These are phyloP conservation scores for Holacanthella duospinosa DNA, from an alignment of 2,888 invertebrate genomes.

Conservation along the genomic window DNA sequence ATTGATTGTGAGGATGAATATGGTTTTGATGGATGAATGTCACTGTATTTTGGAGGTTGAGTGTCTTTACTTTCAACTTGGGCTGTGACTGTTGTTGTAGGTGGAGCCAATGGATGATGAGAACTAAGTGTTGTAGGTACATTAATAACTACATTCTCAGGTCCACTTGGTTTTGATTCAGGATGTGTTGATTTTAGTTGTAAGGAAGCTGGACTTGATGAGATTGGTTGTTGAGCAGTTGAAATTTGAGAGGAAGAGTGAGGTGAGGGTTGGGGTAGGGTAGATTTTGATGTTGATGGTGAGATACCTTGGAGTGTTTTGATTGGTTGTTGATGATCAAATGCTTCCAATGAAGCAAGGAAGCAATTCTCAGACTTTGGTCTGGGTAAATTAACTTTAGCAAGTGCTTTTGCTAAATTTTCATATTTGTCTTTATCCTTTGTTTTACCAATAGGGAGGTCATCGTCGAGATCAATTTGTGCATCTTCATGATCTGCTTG, in stretches of 20 bases:
- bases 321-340: slow-evolving; percentile 38
- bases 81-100: not conserved
- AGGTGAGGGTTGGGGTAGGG: not conserved
- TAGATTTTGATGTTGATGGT: not conserved
- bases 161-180: not conserved
- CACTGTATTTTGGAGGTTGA: not conserved
- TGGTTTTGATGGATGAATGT: too few species aligned
- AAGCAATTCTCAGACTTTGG: slow-evolving; percentile 78
- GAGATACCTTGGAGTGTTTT: slow-evolving; percentile 41
- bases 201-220: not conserved
- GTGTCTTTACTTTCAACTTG: not conserved
- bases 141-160: not conserved
- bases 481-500: slow-evolving; percentile 72
- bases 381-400: slow-evolving; percentile 48
- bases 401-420: slow-evolving; percentile 38
- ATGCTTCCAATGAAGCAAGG: slow-evolving; percentile 45
- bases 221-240: not conserved
- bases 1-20: too few species aligned
- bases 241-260: not conserved
- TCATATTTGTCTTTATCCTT: slow-evolving; percentile 36
- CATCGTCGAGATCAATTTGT: slow-evolving; percentile 33
- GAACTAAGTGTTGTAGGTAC: not conserved
- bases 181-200: not conserved
- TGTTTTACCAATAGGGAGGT: slow-evolving; percentile 21
- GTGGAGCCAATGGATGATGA: not conserved